Evolutionary conservation across 37 sponge, comb jelly and placozoan species (phyloP).

Genomic region (Ianthella basta): DNA sequence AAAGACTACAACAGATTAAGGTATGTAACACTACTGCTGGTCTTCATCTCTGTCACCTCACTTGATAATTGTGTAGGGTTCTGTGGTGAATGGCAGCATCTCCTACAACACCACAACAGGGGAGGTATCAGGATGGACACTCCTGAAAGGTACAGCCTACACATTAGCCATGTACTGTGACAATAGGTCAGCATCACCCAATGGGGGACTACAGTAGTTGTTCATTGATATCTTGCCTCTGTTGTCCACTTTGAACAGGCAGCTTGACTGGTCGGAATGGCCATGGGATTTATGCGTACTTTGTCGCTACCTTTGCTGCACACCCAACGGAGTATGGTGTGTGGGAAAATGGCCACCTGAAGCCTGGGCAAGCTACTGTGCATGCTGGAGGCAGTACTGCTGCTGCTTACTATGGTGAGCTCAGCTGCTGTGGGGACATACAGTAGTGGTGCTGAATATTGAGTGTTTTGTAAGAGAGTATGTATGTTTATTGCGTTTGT

Average conservation of each 20-base stretch:
- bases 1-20: too few relatives aligned
- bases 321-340: slow-evolving; percentile 14
- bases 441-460: background rate
- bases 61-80: slow-evolving; percentile 15
- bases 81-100: slow-evolving; percentile 17
- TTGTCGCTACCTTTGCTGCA: slow-evolving; percentile 12
- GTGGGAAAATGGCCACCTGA: slow-evolving; percentile 38
- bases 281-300: slow-evolving; percentile 52
- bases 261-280: slow-evolving; percentile 67
- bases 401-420: slow-evolving; percentile 22
- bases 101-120: background rate
- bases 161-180: background rate
- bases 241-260: slow-evolving; percentile 14
- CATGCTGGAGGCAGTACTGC: slow-evolving; percentile 8
- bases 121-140: slow-evolving; percentile 34
- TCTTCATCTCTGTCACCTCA: too few relatives aligned
- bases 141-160: slow-evolving; percentile 32
- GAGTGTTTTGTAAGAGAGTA: background rate
- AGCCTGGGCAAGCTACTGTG: background rate
- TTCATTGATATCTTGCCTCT: background rate
- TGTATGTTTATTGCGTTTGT: background rate
- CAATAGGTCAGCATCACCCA: background rate
- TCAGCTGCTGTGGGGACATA: background rate
- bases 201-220: background rate
- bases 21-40: too few relatives aligned